These are phyloP conservation scores for Gymnocephalus cernua DNA, from an alignment of 2,113 vertebrate genomes.

Conservation along the genomic window DNA sequence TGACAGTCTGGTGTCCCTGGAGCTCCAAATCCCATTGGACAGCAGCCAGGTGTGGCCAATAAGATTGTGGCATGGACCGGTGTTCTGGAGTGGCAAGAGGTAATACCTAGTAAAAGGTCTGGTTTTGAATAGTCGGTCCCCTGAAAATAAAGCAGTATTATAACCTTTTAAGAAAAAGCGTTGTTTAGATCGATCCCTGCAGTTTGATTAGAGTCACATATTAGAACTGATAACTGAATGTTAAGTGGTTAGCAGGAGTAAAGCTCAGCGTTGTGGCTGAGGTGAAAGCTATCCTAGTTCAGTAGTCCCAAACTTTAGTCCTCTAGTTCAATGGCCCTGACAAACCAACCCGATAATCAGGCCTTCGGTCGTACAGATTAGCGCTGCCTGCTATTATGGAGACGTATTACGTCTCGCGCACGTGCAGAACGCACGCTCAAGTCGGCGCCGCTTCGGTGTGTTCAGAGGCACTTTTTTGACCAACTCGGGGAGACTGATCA, in stretches of 20 bases:
- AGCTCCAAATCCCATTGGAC: conserved; percentile 76
- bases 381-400: no score
- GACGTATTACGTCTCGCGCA: no score
- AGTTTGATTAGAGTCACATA: background rate
- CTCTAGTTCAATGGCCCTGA: no score
- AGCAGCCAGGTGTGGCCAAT: conserved; percentile 87
- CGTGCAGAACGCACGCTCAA: no score
- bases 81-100: conserved; percentile 95
- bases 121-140: background rate
- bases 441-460: no score
- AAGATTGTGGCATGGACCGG: conserved; percentile 94
- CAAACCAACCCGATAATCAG: no score
- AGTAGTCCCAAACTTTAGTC: background rate
- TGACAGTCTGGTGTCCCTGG: conserved; percentile 70
- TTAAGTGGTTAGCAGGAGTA: background rate
- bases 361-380: no score
- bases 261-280: background rate
- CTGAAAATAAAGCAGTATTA: background rate
- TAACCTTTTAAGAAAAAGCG: background rate
- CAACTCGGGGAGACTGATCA: no score
- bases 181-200: background rate
- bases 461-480: no score
- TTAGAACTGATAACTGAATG: background rate
- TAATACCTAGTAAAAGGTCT: conserved; percentile 53
- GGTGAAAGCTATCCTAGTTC: background rate